A percentile compares a stretch with the other conserved stretches of the same genome.
These are phyloP conservation scores for Lycophotia porphyrea DNA, from an alignment of 2,888 invertebrate genomes.

Conservation along the genomic window DNA sequence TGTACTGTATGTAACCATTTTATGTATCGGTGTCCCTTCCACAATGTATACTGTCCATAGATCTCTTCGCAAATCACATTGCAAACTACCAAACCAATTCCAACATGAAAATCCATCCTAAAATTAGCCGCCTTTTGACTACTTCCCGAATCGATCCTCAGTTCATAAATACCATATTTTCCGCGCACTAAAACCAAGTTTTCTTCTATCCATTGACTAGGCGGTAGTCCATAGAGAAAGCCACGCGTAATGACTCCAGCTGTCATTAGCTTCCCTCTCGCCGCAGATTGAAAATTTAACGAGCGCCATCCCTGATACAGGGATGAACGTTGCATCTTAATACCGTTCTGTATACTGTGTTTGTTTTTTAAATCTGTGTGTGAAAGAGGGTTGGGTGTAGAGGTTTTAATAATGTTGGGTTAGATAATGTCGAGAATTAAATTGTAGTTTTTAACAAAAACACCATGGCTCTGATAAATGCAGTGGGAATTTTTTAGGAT, in stretches of 20 bases:
- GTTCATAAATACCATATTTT: slow-evolving; percentile 40
- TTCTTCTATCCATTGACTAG: slow-evolving; percentile 61
- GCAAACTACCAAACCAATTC: too few species aligned
- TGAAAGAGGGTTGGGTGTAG: not conserved
- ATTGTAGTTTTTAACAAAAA: not conserved
- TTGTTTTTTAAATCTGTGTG: slow-evolving; percentile 61
- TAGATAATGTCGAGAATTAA: not conserved
- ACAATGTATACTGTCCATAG: too few species aligned
- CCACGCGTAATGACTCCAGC: slow-evolving; percentile 73
- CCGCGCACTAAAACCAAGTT: slow-evolving; percentile 46
- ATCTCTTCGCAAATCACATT: too few species aligned
- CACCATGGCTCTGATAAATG: not conserved
- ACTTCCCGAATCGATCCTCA: slow-evolving; percentile 24
- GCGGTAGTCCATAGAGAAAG: slow-evolving; percentile 56
- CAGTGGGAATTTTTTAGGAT: not conserved
- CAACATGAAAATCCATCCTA: too few species aligned
- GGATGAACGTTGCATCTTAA: slow-evolving; percentile 56
- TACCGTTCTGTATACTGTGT: slow-evolving; percentile 47
- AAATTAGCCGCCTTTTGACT: not conserved
- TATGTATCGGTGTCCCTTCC: too few species aligned
- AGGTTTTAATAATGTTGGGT: slow-evolving; percentile 9
- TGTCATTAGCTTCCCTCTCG: slow-evolving; percentile 71
- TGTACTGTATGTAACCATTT: too few species aligned
- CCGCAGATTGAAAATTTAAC: slow-evolving; percentile 67
- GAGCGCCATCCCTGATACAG: slow-evolving; percentile 61